Evolutionary conservation across 2,888 invertebrate genomes (phyloP).

Genomic region (Metacarcinus magister): DNA sequence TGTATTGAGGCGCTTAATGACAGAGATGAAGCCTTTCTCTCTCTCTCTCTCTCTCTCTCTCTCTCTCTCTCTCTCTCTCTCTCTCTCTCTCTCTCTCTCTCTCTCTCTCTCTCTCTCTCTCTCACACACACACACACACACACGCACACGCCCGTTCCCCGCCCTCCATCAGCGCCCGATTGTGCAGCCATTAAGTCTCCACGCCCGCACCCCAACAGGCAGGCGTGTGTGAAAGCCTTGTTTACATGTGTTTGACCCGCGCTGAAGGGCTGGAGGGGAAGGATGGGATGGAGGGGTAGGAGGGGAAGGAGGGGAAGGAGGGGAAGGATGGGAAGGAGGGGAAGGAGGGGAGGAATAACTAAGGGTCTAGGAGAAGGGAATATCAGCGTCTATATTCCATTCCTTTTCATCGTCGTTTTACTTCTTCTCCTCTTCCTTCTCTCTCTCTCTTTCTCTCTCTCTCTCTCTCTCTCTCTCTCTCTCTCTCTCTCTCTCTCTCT

Average conservation of each 20-base stretch:
- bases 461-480: not conserved
- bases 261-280: not conserved
- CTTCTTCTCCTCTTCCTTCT: not conserved
- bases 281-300: not conserved
- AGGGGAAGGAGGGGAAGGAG: not conserved
- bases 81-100: conserved; percentile 48
- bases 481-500: not conserved
- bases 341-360: not conserved
- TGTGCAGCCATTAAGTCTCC: conserved; percentile 7
- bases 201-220: conserved; percentile 30
- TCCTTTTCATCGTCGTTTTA: not conserved
- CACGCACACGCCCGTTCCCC: not conserved
- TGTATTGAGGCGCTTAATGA: conserved; percentile 44
- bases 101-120: not conserved
- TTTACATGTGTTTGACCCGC: conserved; percentile 45
- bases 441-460: too few relatives aligned
- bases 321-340: not conserved
- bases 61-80: conserved; percentile 48
- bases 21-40: not conserved
- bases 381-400: not conserved
- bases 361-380: conserved; percentile 14
- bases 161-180: conserved; percentile 31
- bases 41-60: conserved; percentile 48
- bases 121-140: not conserved
- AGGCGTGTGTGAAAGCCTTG: conserved; percentile 15